phyloP scores from a whole-genome alignment of 2,888 invertebrate species.

The Diadromus collaris region DNA sequence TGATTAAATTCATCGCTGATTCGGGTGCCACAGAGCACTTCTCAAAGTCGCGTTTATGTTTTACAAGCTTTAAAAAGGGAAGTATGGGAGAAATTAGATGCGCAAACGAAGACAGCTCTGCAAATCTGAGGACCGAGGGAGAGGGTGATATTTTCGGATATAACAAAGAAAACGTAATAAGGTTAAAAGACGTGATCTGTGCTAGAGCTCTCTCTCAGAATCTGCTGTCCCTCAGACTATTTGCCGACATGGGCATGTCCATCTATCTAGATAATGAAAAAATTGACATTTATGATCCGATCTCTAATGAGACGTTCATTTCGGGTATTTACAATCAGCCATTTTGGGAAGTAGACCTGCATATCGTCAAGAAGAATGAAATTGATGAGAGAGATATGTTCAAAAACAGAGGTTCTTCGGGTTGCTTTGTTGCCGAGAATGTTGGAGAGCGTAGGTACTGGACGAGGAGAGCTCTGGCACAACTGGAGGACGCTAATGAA shows the following conservation, averaged over 20 bases:
- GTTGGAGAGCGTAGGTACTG: slow-evolving; percentile 4
- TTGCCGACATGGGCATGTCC: slow-evolving; percentile 59
- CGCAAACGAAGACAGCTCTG: slow-evolving; percentile 61
- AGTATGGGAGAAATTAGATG: slow-evolving; percentile 57
- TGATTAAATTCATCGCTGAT: slow-evolving; percentile 59
- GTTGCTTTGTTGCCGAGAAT: slow-evolving; percentile 7
- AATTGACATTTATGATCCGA: slow-evolving; percentile 50
- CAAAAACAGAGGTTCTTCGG: slow-evolving; percentile 9
- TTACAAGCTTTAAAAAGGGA: slow-evolving; percentile 39
- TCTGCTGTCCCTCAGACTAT: slow-evolving; percentile 61
- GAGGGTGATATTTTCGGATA: slow-evolving; percentile 35
- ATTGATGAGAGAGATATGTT: slow-evolving; percentile 49
- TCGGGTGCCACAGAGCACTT: slow-evolving; percentile 63
- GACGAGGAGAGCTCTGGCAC: slow-evolving; percentile 10
- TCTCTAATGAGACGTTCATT: slow-evolving; percentile 43
- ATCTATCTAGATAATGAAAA: slow-evolving; percentile 55
- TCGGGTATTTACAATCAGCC: slow-evolving; percentile 48
- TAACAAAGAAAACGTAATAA: slow-evolving; percentile 48
- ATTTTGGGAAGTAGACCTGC: slow-evolving; percentile 47
- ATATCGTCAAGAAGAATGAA: slow-evolving; percentile 28
- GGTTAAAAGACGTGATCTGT: slow-evolving; percentile 63
- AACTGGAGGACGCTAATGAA: background rate
- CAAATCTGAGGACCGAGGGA: slow-evolving; percentile 63
- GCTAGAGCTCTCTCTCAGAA: slow-evolving; percentile 64
- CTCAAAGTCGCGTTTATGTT: slow-evolving; percentile 30